A percentile compares a stretch with the other conserved stretches of the same genome.
Evolutionary conservation across 2,888 invertebrate genomes (phyloP).

Genomic region (Pocota personata): DNA sequence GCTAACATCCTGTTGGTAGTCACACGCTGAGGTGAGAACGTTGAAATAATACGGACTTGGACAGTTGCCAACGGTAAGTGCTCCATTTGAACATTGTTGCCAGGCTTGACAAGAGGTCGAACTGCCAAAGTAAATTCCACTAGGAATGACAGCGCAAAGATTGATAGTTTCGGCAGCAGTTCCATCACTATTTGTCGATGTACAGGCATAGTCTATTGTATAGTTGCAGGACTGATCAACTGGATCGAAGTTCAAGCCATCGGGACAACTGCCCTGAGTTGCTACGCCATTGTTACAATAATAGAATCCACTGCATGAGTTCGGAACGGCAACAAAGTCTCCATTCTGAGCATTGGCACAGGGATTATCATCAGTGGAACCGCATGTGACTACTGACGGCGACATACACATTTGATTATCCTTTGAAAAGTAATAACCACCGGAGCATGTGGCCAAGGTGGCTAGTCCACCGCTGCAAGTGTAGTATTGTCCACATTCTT

Average conservation of each 20-base stretch:
- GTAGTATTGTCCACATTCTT: conserved; percentile 75
- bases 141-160: conserved; percentile 73
- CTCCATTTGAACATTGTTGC: conserved; percentile 73
- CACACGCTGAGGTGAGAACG: conserved; percentile 70
- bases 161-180: conserved; percentile 16
- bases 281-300: conserved; percentile 75
- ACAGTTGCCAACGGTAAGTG: conserved; percentile 66
- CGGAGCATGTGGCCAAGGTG: conserved; percentile 60
- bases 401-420: conserved; percentile 74
- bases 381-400: conserved; percentile 62
- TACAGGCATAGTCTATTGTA: conserved; percentile 63
- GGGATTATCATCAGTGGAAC: conserved; percentile 33
- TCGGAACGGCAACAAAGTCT: conserved; percentile 66
- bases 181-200: background rate
- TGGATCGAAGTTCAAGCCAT: conserved; percentile 75
- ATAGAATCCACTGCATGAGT: conserved; percentile 75
- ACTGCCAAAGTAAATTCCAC: conserved; percentile 75
- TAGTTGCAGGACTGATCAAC: conserved; percentile 74
- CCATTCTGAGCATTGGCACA: conserved; percentile 73
- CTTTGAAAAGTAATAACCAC: conserved; percentile 73
- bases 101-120: conserved; percentile 74
- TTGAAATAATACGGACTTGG: conserved; percentile 62
- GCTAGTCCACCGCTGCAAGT: conserved; percentile 71
- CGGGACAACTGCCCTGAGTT: conserved; percentile 70
- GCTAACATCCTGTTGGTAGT: conserved; percentile 65